Base-by-base conservation (phyloP, 2,888 invertebrate species). In the Leistus spinibarbis region DNA sequence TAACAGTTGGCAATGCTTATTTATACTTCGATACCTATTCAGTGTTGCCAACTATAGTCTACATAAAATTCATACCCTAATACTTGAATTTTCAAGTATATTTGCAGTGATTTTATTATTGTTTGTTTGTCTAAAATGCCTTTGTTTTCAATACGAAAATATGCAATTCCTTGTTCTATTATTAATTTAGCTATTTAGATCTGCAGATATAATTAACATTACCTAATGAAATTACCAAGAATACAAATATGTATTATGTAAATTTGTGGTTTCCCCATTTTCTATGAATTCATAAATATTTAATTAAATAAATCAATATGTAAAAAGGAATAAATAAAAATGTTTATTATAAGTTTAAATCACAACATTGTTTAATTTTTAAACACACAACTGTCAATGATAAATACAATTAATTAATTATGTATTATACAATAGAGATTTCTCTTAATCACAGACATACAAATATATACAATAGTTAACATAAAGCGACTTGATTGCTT, bases 371-470 rank as follows among this genome's bases (percentile, higher is more conserved):
- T 72, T 73, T 73, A 73, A 73, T 73, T 73, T 73, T 73, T 67
- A 67, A 73, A 73, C 73, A 73, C 67, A 67, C 73, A 73, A 73
- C 73, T 73, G 73, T 73, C 73, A 73, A 73, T 73, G 66, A 73
- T 73, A 73, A 73, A 67, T 73, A 73, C 73, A 73, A 73, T 72
- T 72, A 72, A n/a, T n/a, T 73, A 73, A 67, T 73, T 67, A 73
- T 73, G 67, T 73, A 73, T 67, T 23, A 73, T 73, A 73, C 73
- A 73, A 67, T 73, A 73, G 73, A 73, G 73, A 73, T 73, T 71
- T 73, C 57, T 57, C 40, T 64, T 73, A 73, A 73, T 73, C 73
- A 73, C 73, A 73, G 73, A 73, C 73, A 73, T 73, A 73, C 73
- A 73, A 73, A 73, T 73, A 73, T 73, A 67, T 73, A 73, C 67